Base-by-base conservation (phyloP, 2,888 invertebrate genomes). In the Nymphalis c-album region DNA sequence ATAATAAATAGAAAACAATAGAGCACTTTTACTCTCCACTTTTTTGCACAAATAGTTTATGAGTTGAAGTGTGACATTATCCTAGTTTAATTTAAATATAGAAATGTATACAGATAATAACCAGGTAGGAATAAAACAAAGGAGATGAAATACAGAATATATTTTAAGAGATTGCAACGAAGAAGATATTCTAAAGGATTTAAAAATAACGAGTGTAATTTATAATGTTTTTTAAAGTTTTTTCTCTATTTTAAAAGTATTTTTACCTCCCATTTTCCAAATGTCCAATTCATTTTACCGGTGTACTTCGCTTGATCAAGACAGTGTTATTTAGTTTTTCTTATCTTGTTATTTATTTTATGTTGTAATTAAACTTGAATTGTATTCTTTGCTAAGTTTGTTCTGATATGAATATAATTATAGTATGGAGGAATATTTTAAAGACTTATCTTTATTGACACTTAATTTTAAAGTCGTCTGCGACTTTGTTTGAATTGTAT, bases 221-320 rank as follows among this genome's bases (percentile, higher is more conserved):
- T 40, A 59, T 46, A 46, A 59, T 63, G 59, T 60, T 51, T 60
- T 59, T 63, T 63, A 70, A 65, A 60, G 62, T 64, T 60, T 69
- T n/a, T 53, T 26, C 53, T 55, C 26, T 64, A 53, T 62, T 64
- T 61, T 67, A 62, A 67, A 62, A 62, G 64, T 60, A 63, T 55
- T 63, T 63, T 60, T 46, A 53, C 50, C 63, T 66, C 55, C 67
- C 60, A 63, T 71, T 71, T 67, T 67, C 64, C 53, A 68, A 55
- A 64, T 64, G 69, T 71, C 69, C 71, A 62, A 69, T 71, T 71
- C 67, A 60, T 71, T 65, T 70, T 51, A 65, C 60, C 67, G 48
- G 59, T 60, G 63, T 66, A 59, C 64, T 62, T 67, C 62, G 58
- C 57, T 67, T 68, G 18, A 47, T 55, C 63, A 64, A 70, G 64